phyloP scores from a whole-genome alignment of 2,113 vertebrate genomes.

The Scartelaos histophorus region DNA sequence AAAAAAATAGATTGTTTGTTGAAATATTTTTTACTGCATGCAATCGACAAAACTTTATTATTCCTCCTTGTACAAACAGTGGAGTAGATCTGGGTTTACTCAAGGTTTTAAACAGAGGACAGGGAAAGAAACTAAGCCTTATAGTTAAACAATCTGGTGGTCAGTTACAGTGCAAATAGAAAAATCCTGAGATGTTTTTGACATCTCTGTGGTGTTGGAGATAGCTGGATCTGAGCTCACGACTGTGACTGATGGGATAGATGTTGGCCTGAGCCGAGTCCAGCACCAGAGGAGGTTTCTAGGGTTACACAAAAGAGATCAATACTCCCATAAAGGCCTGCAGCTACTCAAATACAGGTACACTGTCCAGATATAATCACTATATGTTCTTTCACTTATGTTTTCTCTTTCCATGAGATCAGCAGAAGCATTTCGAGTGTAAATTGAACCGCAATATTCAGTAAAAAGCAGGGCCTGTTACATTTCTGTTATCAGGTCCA shows the following conservation, averaged over 20 bases:
- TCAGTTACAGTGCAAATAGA: conserved; percentile 54
- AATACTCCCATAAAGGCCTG: conserved; percentile 59
- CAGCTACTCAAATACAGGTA: conserved; percentile 59
- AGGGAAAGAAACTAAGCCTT: conserved; percentile 25
- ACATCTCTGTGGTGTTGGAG: conserved; percentile 50
- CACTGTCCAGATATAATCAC: conserved; percentile 56
- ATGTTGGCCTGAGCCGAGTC: conserved; percentile 51
- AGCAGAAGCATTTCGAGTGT: conserved; percentile 17
- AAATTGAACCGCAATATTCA: conserved; percentile 29
- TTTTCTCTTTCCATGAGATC: conserved; percentile 6
- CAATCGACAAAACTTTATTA: too few species aligned
- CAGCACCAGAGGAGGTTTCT: conserved; percentile 64
- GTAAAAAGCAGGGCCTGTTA: conserved; percentile 24
- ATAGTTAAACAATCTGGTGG: conserved; percentile 35
- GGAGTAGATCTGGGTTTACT: conserved; percentile 10
- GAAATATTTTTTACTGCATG: too few species aligned
- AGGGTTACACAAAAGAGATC: conserved; percentile 69
- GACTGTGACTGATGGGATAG: conserved; percentile 56
- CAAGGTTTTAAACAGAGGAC: conserved; percentile 44
- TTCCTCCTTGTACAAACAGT: background rate
- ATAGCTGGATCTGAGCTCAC: conserved; percentile 46
- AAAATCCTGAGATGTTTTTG: conserved; percentile 49
- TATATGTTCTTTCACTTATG: conserved; percentile 28
- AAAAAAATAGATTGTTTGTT: too few species aligned
- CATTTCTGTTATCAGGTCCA: conserved; percentile 47